phyloP scores from a whole-genome alignment of 2,888 invertebrate species.

The Chloromyia formosa region DNA sequence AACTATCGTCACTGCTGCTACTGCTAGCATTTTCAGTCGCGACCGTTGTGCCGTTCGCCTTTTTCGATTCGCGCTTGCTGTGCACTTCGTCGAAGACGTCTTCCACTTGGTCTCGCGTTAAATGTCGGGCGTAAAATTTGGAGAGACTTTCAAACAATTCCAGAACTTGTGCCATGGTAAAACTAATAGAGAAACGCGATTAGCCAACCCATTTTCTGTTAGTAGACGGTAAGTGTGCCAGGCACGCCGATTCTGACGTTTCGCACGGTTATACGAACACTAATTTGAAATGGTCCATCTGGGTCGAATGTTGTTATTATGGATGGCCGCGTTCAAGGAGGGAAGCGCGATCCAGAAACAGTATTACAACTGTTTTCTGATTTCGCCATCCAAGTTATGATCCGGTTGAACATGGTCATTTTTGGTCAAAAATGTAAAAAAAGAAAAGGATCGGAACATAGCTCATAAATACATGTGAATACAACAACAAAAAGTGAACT shows the following conservation, averaged over 20 bases:
- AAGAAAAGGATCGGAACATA: no score
- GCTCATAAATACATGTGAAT: no score
- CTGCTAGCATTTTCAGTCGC: slow-evolving; percentile 1
- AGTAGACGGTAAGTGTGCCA: background rate
- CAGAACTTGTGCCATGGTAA: slow-evolving; percentile 45
- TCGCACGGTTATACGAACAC: slow-evolving; percentile 13
- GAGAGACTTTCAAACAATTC: slow-evolving; percentile 57
- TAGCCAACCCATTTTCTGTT: background rate
- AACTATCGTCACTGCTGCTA: background rate
- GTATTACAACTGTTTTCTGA: no score
- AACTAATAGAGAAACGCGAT: background rate
- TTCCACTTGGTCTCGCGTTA: slow-evolving; percentile 59
- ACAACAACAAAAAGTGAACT: no score
- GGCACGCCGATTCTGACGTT: slow-evolving; percentile 3
- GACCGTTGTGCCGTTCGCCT: background rate
- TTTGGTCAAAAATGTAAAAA: no score
- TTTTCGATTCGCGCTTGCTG: slow-evolving; percentile 21
- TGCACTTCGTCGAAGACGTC: slow-evolving; percentile 50
- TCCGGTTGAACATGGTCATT: no score
- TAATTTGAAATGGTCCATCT: background rate
- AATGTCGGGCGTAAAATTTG: slow-evolving; percentile 53
- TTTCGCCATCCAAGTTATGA: no score
- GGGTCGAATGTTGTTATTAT: slow-evolving; percentile 30
- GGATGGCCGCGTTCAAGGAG: background rate
- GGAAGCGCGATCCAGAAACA: no score